Evolutionary conservation across 2,888 invertebrate genomes (phyloP), one percentile per base, ranked within the genome.

Genomic region (Amphipyra tragopoginis): DNA sequence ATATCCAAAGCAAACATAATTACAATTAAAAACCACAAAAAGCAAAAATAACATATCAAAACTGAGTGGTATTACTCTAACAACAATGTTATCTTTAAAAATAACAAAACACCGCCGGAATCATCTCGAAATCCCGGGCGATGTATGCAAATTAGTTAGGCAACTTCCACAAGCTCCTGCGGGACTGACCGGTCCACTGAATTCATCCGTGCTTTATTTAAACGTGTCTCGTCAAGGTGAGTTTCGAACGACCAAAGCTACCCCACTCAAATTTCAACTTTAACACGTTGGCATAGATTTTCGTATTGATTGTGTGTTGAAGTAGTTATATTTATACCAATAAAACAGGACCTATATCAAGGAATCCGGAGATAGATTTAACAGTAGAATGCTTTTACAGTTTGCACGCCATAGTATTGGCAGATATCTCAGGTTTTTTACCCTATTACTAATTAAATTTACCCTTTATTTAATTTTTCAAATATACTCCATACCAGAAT

Each of bases 61-160:
- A 57, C 48, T 15, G 52, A 48, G 34, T 44, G 38, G 47, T 38
- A 9, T 62, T 43, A 68, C 36, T 40, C 26, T 15, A 49, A 72
- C 56, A 55, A 53, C 43, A 66, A 71, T 34, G 21, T 66, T 59
- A 44, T 58, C 54, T 55, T 51, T 34, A 61, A 62, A 65, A 63
- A 72, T 72, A 72, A 75, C 65, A 81, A 60, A 65, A 63, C 49
- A 47, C 36, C 26, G 61, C 54, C 56, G 60, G 72, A 75, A 79
- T 78, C 61, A 73, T 80, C 66, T 75, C 73, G 64, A 77, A 81
- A 76, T 74, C 75, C 75, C 69, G 67, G 71, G 72, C 75, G 81
- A 85, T 85, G 75, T 85, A 87, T 84, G 84, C 82, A 84, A 84
- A 84, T 84, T 84, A 83, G 85, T 79, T 79, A 69, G 65, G 68